phyloP scores from a whole-genome alignment of 2,113 vertebrate species.

The Anarrhichthys ocellatus region DNA sequence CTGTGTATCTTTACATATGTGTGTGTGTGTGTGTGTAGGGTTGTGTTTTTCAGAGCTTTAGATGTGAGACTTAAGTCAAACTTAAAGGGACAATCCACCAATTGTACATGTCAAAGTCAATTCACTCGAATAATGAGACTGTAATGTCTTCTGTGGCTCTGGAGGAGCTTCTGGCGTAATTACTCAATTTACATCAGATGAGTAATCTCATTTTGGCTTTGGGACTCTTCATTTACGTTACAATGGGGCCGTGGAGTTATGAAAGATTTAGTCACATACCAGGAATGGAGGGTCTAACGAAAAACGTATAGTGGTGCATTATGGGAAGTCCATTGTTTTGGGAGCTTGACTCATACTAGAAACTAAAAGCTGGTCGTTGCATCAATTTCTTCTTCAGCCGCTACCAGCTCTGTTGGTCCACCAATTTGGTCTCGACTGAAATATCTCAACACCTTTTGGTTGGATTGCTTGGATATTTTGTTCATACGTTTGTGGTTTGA shows the following conservation, averaged over 20 bases:
- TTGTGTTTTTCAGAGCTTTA: background rate
- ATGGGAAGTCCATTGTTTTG: background rate
- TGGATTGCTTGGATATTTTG: background rate
- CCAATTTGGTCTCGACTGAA: background rate
- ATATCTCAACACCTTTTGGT: background rate
- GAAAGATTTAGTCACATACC: background rate
- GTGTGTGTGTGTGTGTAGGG: background rate
- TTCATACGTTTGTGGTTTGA: background rate
- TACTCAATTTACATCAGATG: constrained; percentile 3
- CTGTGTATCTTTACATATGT: background rate
- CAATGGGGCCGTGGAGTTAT: background rate
- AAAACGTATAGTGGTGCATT: background rate
- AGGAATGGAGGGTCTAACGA: background rate
- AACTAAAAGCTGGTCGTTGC: background rate
- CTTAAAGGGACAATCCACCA: constrained; percentile 15
- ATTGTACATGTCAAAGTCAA: constrained; percentile 11
- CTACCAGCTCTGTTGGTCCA: background rate
- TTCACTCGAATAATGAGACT: background rate
- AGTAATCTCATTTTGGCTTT: background rate
- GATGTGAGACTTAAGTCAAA: constrained; percentile 1
- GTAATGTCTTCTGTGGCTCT: constrained; percentile 17
- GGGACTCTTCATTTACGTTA: background rate
- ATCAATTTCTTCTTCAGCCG: background rate
- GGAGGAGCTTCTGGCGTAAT: background rate
- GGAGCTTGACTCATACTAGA: background rate